phyloP scores from a whole-genome alignment of 2,888 invertebrate genomes.

The Meta bourneti region DNA sequence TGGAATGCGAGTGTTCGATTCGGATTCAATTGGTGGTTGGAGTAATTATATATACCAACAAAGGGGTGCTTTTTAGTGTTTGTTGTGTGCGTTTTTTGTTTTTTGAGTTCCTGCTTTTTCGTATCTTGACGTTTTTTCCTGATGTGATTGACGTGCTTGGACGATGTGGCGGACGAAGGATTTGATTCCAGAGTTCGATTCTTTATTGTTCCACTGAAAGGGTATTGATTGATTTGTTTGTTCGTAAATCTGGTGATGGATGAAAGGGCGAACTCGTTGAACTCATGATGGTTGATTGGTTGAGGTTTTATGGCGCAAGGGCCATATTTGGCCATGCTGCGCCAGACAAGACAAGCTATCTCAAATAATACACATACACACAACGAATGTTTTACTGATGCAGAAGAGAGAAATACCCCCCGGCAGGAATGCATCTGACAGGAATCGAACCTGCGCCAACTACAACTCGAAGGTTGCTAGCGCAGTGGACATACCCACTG shows the following conservation, averaged over 20 bases:
- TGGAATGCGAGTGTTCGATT: not conserved
- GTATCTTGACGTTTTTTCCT: not conserved
- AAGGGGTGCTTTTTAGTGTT: not conserved
- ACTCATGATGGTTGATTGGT: too few relatives aligned
- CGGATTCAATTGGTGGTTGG: not conserved
- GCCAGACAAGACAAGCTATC: too few relatives aligned
- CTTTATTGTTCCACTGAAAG: too few relatives aligned
- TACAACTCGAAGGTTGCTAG: too few relatives aligned
- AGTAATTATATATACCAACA: not conserved
- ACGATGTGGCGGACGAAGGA: not conserved
- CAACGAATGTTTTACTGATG: too few relatives aligned
- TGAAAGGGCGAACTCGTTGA: not conserved
- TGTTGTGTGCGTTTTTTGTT: not conserved
- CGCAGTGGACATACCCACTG: too few relatives aligned
- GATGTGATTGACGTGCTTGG: not conserved
- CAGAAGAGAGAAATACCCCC: too few relatives aligned
- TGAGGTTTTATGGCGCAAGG: too few relatives aligned
- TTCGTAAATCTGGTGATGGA: not conserved
- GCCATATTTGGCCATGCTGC: too few relatives aligned
- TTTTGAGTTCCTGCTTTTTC: not conserved
- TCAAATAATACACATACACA: too few relatives aligned
- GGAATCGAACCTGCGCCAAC: too few relatives aligned
- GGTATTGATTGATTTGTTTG: not conserved
- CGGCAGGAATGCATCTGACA: too few relatives aligned
- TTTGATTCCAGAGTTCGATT: not conserved